A percentile compares a stretch with the other conserved stretches of the same genome.
Evolutionary conservation across 2,888 invertebrate species (phyloP).

Genomic region (Laothoe populi): DNA sequence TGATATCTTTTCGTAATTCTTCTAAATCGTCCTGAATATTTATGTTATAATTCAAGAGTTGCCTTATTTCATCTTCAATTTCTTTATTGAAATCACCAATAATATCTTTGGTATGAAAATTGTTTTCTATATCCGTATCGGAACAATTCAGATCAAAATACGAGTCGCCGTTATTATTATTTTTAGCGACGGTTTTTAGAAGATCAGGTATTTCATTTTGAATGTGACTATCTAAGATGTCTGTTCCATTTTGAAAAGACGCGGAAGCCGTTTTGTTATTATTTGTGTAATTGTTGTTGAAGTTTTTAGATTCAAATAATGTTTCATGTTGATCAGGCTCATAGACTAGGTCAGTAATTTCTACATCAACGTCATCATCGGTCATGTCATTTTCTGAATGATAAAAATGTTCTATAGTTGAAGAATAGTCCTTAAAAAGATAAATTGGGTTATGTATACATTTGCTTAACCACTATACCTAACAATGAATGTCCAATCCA

Average conservation of each 20-base stretch:
- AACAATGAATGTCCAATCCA: too few species aligned
- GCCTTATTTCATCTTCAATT: constrained; percentile 84
- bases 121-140: constrained; percentile 76
- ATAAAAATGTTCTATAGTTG: constrained; percentile 77
- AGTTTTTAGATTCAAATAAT: constrained; percentile 54
- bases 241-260: constrained; percentile 41
- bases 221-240: constrained; percentile 51
- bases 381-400: constrained; percentile 83
- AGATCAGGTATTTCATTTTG: constrained; percentile 74
- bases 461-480: too few species aligned
- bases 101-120: constrained; percentile 77
- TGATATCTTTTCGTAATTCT: constrained; percentile 78
- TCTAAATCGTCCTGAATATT: constrained; percentile 78
- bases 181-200: constrained; percentile 71
- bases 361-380: constrained; percentile 77
- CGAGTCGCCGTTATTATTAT: constrained; percentile 66
- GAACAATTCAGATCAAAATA: constrained; percentile 63
- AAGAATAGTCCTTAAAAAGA: constrained; percentile 73
- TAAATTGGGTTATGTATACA: constrained; percentile 21
- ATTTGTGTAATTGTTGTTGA: constrained; percentile 74
- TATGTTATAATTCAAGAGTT: constrained; percentile 76
- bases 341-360: constrained; percentile 63
- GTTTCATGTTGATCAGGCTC: constrained; percentile 55
- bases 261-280: constrained; percentile 38
- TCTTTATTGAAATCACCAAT: constrained; percentile 86